These are phyloP conservation scores for Tetropium fuscum DNA, from an alignment of 2,888 invertebrate species.

Conservation along the genomic window DNA sequence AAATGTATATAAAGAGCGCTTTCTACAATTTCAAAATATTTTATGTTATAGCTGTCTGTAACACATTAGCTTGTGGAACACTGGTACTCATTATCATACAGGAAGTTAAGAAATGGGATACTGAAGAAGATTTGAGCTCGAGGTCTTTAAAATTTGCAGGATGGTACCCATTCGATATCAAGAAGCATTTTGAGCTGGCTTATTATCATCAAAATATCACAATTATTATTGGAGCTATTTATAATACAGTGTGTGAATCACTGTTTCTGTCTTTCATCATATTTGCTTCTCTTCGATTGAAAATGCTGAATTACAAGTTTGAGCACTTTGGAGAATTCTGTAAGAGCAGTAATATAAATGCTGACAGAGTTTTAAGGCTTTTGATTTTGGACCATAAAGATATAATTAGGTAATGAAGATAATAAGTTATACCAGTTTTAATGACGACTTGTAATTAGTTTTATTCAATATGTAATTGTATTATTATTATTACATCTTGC, in stretches of 20 bases:
- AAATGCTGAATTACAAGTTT: slow-evolving; percentile 11
- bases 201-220: slow-evolving; percentile 4
- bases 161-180: slow-evolving; percentile 15
- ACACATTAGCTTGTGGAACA: no score
- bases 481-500: no score
- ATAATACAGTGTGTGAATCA: slow-evolving; percentile 11
- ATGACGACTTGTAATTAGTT: no score
- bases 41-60: no score
- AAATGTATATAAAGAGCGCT: background rate
- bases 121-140: no score
- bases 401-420: slow-evolving; percentile 12
- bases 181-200: background rate
- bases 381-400: slow-evolving; percentile 11
- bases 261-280: slow-evolving; percentile 2
- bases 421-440: background rate
- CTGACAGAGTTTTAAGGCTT: background rate
- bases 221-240: background rate
- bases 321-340: slow-evolving; percentile 7
- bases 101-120: no score
- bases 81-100: no score
- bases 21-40: slow-evolving; percentile 17
- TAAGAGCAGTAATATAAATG: background rate
- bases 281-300: background rate
- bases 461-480: no score
- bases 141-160: background rate